phyloP scores from a whole-genome alignment of 2,797 vertebrate species.

The Meriones psammophilus region DNA sequence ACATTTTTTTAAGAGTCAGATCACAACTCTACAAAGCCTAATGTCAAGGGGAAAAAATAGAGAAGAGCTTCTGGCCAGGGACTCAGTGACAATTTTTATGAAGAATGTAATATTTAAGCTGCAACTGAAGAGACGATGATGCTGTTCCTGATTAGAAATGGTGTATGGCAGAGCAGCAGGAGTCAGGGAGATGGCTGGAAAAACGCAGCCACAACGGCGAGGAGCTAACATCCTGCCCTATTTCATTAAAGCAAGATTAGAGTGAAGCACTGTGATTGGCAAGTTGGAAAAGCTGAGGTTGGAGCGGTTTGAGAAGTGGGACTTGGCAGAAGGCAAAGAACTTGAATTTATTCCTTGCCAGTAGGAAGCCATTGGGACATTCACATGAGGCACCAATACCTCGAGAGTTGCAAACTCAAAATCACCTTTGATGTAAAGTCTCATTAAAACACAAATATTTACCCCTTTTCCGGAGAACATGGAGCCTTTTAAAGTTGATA shows the following conservation, averaged over 20 bases:
- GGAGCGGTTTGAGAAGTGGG: background rate
- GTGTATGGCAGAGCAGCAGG: background rate
- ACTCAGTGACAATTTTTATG: background rate
- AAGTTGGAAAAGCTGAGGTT: background rate
- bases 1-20: background rate
- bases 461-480: background rate
- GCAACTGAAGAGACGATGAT: background rate
- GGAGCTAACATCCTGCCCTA: background rate
- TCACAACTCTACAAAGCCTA: background rate
- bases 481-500: background rate
- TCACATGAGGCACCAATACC: background rate
- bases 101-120: background rate
- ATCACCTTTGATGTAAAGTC: background rate
- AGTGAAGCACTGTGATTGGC: background rate
- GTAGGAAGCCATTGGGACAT: constrained; percentile 8
- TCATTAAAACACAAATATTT: constrained; percentile 1
- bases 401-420: background rate
- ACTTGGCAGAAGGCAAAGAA: background rate
- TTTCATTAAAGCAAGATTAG: background rate
- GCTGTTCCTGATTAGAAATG: background rate
- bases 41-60: background rate
- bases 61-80: background rate
- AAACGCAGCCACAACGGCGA: background rate
- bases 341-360: background rate
- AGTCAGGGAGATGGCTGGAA: background rate